phyloP scores from a whole-genome alignment of 2,113 vertebrate species.

The Spheniscus mendiculus region DNA sequence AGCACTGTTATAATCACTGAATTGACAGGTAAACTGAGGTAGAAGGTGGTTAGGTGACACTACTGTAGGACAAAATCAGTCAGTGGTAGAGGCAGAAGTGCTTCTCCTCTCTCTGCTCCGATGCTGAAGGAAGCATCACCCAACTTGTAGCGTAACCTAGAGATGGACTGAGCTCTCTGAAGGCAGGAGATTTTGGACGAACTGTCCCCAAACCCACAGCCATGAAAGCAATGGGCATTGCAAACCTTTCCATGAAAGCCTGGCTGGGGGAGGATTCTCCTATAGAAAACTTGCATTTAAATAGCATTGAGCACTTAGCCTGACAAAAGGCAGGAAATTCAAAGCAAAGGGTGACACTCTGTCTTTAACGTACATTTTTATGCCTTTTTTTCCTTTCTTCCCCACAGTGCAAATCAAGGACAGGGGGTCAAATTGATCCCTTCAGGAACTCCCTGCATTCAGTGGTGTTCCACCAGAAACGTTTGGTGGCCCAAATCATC shows the following conservation, averaged over 20 bases:
- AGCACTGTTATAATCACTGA: background rate
- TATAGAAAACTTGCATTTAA: slow-evolving; percentile 47
- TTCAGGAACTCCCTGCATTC: background rate
- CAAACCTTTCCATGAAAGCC: background rate
- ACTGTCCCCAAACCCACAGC: background rate
- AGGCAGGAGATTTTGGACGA: background rate
- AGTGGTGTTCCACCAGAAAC: background rate
- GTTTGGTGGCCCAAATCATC: background rate
- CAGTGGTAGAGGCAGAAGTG: background rate
- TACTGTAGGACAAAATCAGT: background rate
- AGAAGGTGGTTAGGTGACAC: background rate
- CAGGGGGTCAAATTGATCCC: background rate
- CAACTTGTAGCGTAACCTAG: background rate
- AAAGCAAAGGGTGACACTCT: slow-evolving; percentile 41
- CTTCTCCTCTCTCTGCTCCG: background rate
- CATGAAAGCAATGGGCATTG: background rate
- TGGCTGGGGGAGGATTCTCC: background rate
- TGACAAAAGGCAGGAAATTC: slow-evolving; percentile 65
- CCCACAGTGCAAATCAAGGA: slow-evolving; percentile 7
- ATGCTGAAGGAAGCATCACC: background rate
- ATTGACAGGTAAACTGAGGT: background rate
- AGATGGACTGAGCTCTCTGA: background rate
- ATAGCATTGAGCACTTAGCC: slow-evolving; percentile 9
- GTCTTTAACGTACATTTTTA: slow-evolving; percentile 59
- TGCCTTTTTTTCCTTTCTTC: slow-evolving; percentile 40